Evolutionary conservation across 2,797 vertebrate genomes (phyloP).

Genomic region (Galago senegalensis): DNA sequence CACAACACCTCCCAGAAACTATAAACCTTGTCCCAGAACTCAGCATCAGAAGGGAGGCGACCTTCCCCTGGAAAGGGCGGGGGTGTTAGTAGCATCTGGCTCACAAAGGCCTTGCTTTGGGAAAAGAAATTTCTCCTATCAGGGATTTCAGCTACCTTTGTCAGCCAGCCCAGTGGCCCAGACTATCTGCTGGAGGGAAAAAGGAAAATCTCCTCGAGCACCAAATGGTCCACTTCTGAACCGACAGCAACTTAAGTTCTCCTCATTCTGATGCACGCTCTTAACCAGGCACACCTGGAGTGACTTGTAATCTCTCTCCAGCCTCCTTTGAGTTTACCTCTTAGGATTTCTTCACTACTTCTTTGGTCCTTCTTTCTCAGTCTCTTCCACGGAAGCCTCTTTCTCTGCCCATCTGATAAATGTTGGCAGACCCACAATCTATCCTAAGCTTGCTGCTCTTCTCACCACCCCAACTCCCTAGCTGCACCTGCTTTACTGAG

Average conservation of each 20-base stretch:
- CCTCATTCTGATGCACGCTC: background rate
- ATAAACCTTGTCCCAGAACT: conserved; percentile 47
- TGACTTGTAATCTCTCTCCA: background rate
- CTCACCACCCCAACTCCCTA: background rate
- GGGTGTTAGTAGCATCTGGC: no score
- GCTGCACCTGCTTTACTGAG: background rate
- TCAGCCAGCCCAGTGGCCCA: background rate
- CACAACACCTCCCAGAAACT: conserved; percentile 27
- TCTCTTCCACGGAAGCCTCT: background rate
- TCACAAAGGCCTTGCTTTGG: no score
- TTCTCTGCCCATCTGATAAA: background rate
- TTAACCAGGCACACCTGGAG: background rate
- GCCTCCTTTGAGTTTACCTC: background rate
- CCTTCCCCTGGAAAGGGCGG: no score
- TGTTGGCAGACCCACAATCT: background rate
- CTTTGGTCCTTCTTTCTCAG: background rate
- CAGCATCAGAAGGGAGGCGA: background rate
- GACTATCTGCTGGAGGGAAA: background rate
- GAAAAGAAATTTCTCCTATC: background rate
- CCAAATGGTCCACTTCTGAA: conserved; percentile 44
- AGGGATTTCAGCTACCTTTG: conserved; percentile 8
- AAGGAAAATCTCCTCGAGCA: background rate
- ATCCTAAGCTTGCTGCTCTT: background rate
- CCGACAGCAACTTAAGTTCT: background rate
- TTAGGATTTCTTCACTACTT: background rate